Evolutionary conservation across 2,888 invertebrate species (phyloP), one percentile per base, ranked within the genome.

Genomic region (Euplexia lucipara): DNA sequence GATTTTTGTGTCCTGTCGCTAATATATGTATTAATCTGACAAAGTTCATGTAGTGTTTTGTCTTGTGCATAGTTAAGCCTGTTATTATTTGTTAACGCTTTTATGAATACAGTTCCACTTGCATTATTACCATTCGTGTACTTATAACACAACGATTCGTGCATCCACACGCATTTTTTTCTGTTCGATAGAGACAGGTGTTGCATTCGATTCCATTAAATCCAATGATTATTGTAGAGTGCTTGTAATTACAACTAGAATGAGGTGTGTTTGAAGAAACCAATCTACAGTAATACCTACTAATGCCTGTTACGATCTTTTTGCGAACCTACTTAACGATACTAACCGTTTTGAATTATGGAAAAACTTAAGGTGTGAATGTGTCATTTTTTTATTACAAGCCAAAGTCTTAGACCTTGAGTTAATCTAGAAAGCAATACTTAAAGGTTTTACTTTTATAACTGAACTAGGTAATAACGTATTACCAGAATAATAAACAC

Each of bases 121-220:
- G 26, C 39, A 44, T 70, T 53, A 53, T 64, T 54, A 58, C 16
- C 16, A 58, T 49, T 71, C 22, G 37, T 39, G 42, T 56, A 52
- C 32, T 34, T 54, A 52, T 26, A 52, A 60, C 61, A 66, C 41
- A 60, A 47, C 39, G 62, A 53, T 71, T 62, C 54, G 48, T 62
- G 68, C 42, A 56, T 58, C 37, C 42, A 45, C 22, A 52, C 35
- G 20, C 18, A 9, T 60, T 75, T 75, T 76, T 75, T 62, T 45
- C 58, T 48, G 47, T 39, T 65, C 7, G 18, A 30, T 10, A 49
- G 39, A 62, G 73, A 72, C 72, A 75, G 72, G 57, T 70, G 73
- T 59, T 76, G 73, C 66, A 69, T 58, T 69, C 58, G 61, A 62
- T 69, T 73, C 60, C 65, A 62, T 72, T 68, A 69, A 63, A 66